Evolutionary conservation across 2,113 vertebrate species (phyloP).

Genomic region (Genyomyrus donnyi): DNA sequence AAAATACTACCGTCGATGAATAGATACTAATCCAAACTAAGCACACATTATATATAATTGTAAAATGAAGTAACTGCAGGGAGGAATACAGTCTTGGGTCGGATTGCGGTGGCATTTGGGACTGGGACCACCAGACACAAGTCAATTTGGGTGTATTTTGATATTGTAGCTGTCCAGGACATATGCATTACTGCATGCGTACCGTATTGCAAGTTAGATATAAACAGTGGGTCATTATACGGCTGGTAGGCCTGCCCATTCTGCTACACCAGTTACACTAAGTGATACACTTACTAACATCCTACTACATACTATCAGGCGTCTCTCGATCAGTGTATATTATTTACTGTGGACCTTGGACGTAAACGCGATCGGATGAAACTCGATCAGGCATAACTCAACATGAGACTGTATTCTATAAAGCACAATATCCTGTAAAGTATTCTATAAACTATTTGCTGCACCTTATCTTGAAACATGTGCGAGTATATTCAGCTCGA

Average conservation of each 20-base stretch:
- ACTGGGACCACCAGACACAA: neutral
- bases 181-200: neutral
- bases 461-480: neutral
- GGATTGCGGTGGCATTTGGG: neutral
- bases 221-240: neutral
- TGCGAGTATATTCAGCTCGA: neutral
- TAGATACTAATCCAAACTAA: neutral
- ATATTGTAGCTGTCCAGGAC: neutral
- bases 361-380: too few relatives aligned
- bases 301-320: neutral
- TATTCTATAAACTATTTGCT: neutral
- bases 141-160: neutral
- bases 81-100: neutral
- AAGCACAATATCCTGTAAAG: neutral
- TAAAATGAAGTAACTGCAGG: neutral
- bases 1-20: neutral
- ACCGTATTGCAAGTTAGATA: neutral
- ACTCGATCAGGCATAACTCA: too few relatives aligned
- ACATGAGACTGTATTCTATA: neutral
- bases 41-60: neutral
- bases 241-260: neutral
- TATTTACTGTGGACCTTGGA: too few relatives aligned
- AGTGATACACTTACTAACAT: neutral
- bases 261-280: neutral
- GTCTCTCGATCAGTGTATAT: too few relatives aligned